These are phyloP conservation scores for Gymnocypris eckloni DNA, from an alignment of 2,797 vertebrate species.

Conservation along the genomic window DNA sequence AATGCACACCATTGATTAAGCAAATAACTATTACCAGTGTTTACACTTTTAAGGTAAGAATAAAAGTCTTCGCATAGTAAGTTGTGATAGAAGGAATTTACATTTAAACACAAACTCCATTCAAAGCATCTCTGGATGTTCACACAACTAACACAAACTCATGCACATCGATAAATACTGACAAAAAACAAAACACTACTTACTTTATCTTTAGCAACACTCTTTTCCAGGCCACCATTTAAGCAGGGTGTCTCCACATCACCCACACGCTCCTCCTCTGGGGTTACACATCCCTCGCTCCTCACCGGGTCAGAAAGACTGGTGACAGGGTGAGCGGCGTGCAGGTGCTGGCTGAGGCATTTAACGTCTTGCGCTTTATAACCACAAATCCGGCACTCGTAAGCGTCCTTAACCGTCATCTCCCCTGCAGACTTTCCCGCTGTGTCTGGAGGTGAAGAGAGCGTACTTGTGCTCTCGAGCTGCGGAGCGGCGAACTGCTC, in stretches of 20 bases:
- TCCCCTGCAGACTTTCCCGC: neutral
- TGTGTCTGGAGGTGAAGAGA: neutral
- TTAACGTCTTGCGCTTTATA: conserved; percentile 54
- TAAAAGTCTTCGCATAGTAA: neutral
- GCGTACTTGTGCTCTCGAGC: conserved; percentile 11
- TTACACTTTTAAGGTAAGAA: neutral
- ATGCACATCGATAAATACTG: neutral
- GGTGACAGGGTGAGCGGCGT: conserved; percentile 57
- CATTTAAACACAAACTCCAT: neutral
- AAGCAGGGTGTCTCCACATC: neutral
- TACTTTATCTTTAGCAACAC: conserved; percentile 28
- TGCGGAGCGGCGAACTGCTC: conserved; percentile 54
- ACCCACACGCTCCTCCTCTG: neutral
- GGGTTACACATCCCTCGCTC: neutral
- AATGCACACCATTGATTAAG: neutral
- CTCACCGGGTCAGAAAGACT: conserved; percentile 13
- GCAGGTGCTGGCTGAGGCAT: conserved; percentile 57
- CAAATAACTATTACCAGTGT: neutral
- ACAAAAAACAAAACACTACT: neutral
- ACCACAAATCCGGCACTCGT: conserved; percentile 62
- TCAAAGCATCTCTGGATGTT: neutral
- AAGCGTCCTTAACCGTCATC: conserved; percentile 35
- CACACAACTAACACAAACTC: neutral
- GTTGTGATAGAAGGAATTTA: neutral
- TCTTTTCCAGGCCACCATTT: conserved; percentile 3